phyloP scores from a whole-genome alignment of 2,113 vertebrate species.

The Aramus guarauna region DNA sequence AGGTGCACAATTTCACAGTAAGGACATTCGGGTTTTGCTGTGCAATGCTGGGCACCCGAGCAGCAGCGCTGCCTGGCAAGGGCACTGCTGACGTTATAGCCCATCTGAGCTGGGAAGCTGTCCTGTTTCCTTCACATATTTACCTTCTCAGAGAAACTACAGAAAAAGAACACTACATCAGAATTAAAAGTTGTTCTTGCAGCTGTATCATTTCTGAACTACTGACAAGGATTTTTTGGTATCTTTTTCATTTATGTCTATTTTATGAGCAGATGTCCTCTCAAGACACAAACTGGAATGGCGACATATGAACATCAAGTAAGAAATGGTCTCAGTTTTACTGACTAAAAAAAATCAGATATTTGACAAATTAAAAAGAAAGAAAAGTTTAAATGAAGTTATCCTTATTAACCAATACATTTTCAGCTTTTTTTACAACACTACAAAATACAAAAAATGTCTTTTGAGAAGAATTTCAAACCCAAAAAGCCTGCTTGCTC shows the following conservation, averaged over 20 bases:
- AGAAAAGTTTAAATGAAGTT: neutral
- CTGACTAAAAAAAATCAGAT: neutral
- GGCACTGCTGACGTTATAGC: neutral
- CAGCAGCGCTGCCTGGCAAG: neutral
- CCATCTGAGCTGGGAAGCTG: neutral
- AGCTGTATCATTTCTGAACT: neutral
- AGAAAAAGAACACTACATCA: neutral
- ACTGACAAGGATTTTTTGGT: neutral
- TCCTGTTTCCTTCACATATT: neutral
- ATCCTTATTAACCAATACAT: neutral
- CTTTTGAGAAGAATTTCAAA: neutral
- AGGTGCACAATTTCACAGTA: neutral
- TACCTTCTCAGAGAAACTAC: neutral
- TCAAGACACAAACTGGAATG: neutral
- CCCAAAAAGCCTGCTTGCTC: neutral
- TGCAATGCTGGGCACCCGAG: neutral
- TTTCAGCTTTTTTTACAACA: neutral
- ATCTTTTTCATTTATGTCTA: neutral
- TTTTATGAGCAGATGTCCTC: neutral
- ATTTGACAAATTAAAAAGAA: neutral
- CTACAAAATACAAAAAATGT: neutral
- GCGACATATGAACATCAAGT: neutral
- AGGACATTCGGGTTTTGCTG: neutral
- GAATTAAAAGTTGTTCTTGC: neutral
- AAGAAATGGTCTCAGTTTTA: neutral